Conservation (phyloP, 2,797 vertebrate species). For the Sebastes baramenuke region DNA sequence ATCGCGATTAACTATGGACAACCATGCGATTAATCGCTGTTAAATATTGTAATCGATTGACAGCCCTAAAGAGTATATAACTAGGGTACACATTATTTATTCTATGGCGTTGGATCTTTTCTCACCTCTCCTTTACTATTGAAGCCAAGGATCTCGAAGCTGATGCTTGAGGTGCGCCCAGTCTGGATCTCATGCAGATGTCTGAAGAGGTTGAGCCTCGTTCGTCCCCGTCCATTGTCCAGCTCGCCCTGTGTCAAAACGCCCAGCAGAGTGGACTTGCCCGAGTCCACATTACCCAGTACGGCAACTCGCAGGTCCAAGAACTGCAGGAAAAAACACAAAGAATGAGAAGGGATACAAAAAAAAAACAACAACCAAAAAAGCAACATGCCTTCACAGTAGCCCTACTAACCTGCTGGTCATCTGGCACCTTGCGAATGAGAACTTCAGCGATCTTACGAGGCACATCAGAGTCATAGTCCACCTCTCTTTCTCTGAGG, state of each 20-base stretch:
- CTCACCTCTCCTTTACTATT: slow-evolving; percentile 97
- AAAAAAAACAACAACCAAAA: not conserved
- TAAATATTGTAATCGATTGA: too few relatives aligned
- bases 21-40: too few relatives aligned
- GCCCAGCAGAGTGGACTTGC: slow-evolving; percentile 95
- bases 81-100: not conserved
- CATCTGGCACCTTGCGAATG: slow-evolving; percentile 96
- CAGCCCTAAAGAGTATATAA: not conserved
- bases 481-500: slow-evolving; percentile 92
- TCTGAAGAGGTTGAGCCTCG: slow-evolving; percentile 97
- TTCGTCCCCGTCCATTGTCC: slow-evolving; percentile 95
- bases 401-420: slow-evolving; percentile 89
- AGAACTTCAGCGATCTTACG: slow-evolving; percentile 95
- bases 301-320: slow-evolving; percentile 96
- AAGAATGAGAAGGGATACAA: not conserved
- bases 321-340: slow-evolving; percentile 75
- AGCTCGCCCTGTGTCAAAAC: slow-evolving; percentile 97
- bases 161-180: slow-evolving; percentile 96
- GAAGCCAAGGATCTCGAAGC: slow-evolving; percentile 98
- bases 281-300: slow-evolving; percentile 96
- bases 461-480: slow-evolving; percentile 89
- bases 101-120: not conserved
- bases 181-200: slow-evolving; percentile 98
- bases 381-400: not conserved
- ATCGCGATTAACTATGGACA: too few relatives aligned